phyloP scores from a whole-genome alignment of 2,113 vertebrate genomes.

The Calypte anna region DNA sequence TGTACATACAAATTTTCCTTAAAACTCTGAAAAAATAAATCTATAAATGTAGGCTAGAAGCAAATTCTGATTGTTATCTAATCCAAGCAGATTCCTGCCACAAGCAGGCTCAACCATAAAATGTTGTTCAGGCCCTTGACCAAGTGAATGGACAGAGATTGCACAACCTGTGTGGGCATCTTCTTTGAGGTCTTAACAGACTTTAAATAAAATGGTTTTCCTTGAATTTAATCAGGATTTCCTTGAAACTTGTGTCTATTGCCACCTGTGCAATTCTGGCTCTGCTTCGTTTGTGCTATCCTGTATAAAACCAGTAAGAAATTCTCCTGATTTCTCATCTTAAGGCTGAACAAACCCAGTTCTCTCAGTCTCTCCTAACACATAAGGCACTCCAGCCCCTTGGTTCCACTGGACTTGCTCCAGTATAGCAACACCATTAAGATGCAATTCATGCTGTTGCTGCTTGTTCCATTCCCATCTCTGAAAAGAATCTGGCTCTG shows the following conservation, averaged over 20 bases:
- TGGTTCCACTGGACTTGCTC: not conserved
- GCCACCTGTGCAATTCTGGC: not conserved
- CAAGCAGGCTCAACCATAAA: not conserved
- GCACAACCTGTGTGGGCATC: not conserved
- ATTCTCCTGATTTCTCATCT: not conserved
- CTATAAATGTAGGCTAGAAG: not conserved
- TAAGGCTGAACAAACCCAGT: not conserved
- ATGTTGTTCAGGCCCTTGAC: not conserved
- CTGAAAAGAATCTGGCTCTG: not conserved
- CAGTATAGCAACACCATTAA: not conserved
- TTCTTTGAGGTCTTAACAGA: not conserved
- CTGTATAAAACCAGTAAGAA: not conserved
- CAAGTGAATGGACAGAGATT: not conserved
- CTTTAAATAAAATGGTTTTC: not conserved
- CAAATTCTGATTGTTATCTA: not conserved
- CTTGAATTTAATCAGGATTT: not conserved
- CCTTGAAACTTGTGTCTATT: not conserved
- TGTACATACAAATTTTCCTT: not conserved
- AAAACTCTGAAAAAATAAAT: not conserved
- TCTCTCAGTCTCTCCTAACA: not conserved
- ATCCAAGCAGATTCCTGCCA: not conserved
- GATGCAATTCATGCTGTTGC: not conserved
- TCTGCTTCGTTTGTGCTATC: not conserved
- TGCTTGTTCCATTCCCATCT: not conserved
- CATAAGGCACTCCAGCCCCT: rapidly evolving